Conservation (phyloP, 2,113 vertebrate species). For the Tympanuchus pallidicinctus region DNA sequence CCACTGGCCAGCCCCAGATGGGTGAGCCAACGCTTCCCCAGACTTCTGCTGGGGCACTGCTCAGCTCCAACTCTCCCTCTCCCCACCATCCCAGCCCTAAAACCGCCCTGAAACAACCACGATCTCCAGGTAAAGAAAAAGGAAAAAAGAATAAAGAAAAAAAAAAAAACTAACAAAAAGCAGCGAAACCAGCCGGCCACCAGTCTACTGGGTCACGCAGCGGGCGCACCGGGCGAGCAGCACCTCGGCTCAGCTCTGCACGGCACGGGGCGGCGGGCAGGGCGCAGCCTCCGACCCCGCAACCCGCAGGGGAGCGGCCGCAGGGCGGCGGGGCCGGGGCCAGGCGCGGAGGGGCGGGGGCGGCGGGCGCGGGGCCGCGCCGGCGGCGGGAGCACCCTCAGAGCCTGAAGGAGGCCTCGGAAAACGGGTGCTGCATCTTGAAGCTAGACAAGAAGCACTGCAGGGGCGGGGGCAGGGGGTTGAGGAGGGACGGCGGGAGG, state of each 20-base stretch:
- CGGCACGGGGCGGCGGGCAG: not conserved
- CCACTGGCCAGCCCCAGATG: too few species aligned
- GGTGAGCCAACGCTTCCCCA: too few species aligned
- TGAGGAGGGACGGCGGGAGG: conserved; percentile 75
- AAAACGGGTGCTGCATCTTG: conserved; percentile 75
- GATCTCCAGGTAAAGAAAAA: not conserved
- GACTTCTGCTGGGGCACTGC: not conserved
- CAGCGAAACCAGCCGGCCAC: not conserved
- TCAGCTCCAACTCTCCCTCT: not conserved
- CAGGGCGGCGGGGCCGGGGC: not conserved
- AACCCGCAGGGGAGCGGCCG: not conserved
- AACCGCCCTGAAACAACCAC: not conserved
- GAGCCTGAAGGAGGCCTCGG: conserved; percentile 73
- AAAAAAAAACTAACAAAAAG: not conserved
- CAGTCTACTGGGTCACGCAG: not conserved
- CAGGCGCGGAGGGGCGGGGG: not conserved
- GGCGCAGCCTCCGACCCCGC: too few species aligned
- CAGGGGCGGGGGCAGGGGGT: conserved; percentile 75
- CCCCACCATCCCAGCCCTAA: conserved; percentile 10
- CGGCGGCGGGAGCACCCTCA: conserved; percentile 19
- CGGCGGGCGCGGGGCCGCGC: not conserved
- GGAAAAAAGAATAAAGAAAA: too few species aligned
- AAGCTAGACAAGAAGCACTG: conserved; percentile 80
- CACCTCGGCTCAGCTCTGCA: not conserved
- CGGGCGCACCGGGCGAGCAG: not conserved